Percentiles rank a stretch among this genome's conserved stretches.
These are phyloP conservation scores for Pogonocherus hispidulus DNA, from an alignment of 2,888 invertebrate species.

Conservation along the genomic window DNA sequence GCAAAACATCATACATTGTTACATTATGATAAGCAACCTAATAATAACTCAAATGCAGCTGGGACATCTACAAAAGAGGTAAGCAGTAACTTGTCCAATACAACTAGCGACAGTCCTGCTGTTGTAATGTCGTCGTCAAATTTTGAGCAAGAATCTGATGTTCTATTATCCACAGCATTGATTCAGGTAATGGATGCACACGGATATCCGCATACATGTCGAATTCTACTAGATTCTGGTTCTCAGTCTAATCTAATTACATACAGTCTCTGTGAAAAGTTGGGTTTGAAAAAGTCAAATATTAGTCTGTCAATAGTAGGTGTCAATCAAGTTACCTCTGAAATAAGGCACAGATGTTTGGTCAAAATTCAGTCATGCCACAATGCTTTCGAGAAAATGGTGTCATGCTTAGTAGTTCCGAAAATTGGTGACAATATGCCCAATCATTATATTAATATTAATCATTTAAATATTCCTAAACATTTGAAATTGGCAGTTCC, in stretches of 20 bases:
- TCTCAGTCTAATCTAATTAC: too few relatives aligned
- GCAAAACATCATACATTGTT: conserved; percentile 4
- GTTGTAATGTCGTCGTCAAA: not conserved
- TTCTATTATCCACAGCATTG: conserved; percentile 4
- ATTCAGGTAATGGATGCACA: conserved; percentile 5
- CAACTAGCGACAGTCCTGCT: not conserved
- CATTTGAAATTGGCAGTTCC: not conserved
- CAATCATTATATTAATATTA: not conserved
- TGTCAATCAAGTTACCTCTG: too few relatives aligned
- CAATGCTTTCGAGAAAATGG: not conserved
- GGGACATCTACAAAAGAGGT: too few relatives aligned
- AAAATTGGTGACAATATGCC: not conserved
- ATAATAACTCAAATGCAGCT: not conserved
- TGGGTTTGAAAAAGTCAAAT: too few relatives aligned
- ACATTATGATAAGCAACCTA: not conserved
- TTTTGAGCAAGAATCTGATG: not conserved
- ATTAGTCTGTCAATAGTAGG: too few relatives aligned
- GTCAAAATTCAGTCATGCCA: not conserved
- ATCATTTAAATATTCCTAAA: not conserved
- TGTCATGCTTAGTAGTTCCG: not conserved
- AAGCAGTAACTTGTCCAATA: not conserved
- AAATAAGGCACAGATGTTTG: not conserved
- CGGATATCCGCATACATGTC: not conserved
- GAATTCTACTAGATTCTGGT: too few relatives aligned
- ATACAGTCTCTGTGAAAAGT: too few relatives aligned